Evolutionary conservation across 1,140 invertebrate genomes (phyloP).

Genomic region (Plodia interpunctella): DNA sequence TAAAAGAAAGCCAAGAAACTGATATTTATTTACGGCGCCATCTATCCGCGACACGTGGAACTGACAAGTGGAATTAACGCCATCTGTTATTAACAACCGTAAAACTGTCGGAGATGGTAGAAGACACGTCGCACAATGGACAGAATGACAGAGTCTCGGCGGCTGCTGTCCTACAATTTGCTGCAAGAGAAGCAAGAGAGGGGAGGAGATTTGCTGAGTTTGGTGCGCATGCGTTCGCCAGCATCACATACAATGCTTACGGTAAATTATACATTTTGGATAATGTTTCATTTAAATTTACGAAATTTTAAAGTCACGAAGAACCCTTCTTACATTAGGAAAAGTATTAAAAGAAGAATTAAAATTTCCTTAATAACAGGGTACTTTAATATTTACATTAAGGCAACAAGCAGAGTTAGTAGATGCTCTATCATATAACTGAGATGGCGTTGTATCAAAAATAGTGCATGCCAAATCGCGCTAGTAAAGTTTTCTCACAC

Average conservation of each 20-base stretch:
- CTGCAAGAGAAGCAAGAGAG: conserved; percentile 60
- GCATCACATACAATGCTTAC: conserved; percentile 61
- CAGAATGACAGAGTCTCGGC: conserved; percentile 53
- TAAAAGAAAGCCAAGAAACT: not conserved
- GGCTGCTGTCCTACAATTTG: conserved; percentile 59
- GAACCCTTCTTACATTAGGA: too few species aligned
- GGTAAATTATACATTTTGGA: conserved; percentile 32
- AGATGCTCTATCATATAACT: too few species aligned
- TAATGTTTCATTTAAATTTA: too few species aligned
- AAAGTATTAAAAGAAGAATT: too few species aligned
- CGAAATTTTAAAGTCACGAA: too few species aligned
- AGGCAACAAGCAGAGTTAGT: too few species aligned
- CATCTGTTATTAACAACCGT: conserved; percentile 11
- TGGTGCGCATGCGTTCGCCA: conserved; percentile 60
- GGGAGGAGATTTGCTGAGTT: conserved; percentile 59
- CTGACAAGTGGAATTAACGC: not conserved
- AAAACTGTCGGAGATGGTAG: conserved; percentile 44
- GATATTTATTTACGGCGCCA: conserved; percentile 21
- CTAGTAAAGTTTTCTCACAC: too few species aligned
- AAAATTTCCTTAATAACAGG: too few species aligned
- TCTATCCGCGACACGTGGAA: conserved; percentile 18
- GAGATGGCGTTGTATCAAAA: too few species aligned
- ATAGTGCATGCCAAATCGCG: too few species aligned
- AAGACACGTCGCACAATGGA: conserved; percentile 37
- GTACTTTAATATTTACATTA: too few species aligned